Evolutionary conservation across 2,797 vertebrate species (phyloP).

Genomic region (Anguilla marmorata): DNA sequence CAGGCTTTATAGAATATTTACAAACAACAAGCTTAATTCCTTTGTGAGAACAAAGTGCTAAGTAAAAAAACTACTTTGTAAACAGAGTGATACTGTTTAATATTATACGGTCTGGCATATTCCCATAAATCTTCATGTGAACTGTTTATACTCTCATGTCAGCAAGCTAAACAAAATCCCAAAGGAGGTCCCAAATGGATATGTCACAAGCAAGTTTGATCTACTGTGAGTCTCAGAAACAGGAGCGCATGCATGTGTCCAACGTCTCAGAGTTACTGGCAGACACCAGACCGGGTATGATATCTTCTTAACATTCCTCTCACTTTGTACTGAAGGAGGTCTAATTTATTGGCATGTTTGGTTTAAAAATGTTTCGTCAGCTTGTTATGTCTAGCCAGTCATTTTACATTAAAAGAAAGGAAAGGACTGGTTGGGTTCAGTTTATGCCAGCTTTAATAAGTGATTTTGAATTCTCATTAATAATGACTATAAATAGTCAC

Average conservation of each 20-base stretch:
- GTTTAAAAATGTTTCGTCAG: background rate
- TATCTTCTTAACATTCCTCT: background rate
- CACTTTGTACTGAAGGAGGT: background rate
- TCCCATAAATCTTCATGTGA: conserved; percentile 41
- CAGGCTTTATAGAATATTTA: background rate
- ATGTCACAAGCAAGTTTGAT: background rate
- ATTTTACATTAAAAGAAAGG: background rate
- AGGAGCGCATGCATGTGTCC: background rate
- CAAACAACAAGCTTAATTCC: background rate
- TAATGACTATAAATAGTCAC: background rate
- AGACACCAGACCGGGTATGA: background rate
- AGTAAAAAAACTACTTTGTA: background rate
- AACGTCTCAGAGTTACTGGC: background rate
- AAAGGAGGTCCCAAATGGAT: conserved; percentile 18
- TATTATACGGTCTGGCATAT: conserved; percentile 4
- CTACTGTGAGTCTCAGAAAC: background rate
- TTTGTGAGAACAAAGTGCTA: background rate
- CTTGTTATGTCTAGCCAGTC: background rate
- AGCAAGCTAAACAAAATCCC: conserved; percentile 43
- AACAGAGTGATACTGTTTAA: background rate
- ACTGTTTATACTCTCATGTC: conserved; percentile 42
- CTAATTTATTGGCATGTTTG: background rate
- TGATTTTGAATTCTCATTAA: background rate
- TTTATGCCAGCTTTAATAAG: background rate
- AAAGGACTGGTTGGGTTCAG: background rate